Base-by-base conservation (phyloP, 1,140 invertebrate species). In the Sinella curviseta region DNA sequence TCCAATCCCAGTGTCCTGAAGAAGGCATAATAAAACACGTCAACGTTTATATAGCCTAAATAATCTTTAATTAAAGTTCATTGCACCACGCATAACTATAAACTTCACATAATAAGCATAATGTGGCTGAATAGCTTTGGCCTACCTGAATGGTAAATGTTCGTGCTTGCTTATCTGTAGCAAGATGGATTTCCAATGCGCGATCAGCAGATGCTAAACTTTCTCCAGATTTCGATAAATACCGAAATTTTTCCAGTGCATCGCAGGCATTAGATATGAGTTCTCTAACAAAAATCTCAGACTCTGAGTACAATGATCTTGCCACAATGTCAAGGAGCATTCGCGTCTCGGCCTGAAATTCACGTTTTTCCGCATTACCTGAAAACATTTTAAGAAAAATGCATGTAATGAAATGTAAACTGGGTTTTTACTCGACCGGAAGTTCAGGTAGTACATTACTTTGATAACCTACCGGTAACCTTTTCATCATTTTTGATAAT, bases 271-370 rank as follows among this genome's bases (percentile, higher is more conserved):
- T 99, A 3, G 97, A 98, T 78, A 99, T 95, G 1, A 99, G 87
- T 87, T 99, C 97, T 82, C 97, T 90, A 16, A 99, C 92, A 87
- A 99, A 99, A 24, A 97, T 94, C 93, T 99, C 97, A 88, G 98
- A 97, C 84, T 99, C 97, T 0, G 97, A 98, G 89, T 99, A 99
- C 16, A 99, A 88, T 0, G 96, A 98, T 85, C 95, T 94, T 0
- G 97, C 97, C 14, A 99, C 97, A 88, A 99, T 99, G 86, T 99
- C 96, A 31, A 99, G 87, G 16, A 99, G 86, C 93, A 97, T 97
- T 82, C 93, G 89, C 0, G 97, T 99, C 89, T 99, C 97, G 0
- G 97, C 97, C 86, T 98, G 95, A 86, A 99, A 99, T 87, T 98
- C 93, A n/a, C 76, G 73, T 78, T 82, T 81, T 67, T 85, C 84